Percentiles rank a stretch among this genome's conserved stretches.
Evolutionary conservation across 2,113 vertebrate genomes (phyloP).

Genomic region (Panthera tigris): DNA sequence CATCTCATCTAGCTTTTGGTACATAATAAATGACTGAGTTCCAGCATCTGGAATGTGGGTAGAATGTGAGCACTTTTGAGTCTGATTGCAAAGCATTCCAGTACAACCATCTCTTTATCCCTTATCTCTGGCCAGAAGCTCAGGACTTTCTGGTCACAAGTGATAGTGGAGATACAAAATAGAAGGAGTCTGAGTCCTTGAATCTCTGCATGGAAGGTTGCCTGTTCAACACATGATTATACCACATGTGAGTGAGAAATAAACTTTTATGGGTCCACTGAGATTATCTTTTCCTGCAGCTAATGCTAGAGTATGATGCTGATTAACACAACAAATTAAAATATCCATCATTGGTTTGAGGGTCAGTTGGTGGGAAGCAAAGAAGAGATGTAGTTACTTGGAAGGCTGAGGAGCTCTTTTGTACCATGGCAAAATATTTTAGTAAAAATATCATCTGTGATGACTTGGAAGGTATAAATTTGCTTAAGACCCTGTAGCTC

Average conservation of each 20-base stretch:
- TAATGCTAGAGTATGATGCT: background rate
- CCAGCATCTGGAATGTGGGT: background rate
- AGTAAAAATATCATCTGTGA: background rate
- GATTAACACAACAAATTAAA: background rate
- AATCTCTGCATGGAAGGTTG: background rate
- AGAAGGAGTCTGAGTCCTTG: background rate
- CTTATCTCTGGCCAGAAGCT: background rate
- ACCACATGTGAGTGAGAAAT: background rate
- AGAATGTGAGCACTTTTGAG: background rate
- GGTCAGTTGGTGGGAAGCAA: background rate
- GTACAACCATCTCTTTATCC: background rate
- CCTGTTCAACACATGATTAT: background rate
- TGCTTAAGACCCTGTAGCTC: background rate
- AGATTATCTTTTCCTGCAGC: background rate
- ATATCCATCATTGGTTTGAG: background rate
- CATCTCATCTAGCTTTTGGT: background rate
- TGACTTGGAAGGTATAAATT: background rate
- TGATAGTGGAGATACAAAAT: background rate
- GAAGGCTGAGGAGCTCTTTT: background rate
- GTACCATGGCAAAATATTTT: constrained; percentile 2
- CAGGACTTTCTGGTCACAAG: background rate
- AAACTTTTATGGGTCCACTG: background rate
- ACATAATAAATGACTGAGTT: background rate
- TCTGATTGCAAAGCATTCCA: background rate
- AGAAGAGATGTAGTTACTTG: background rate